Conservation (phyloP, 2,797 vertebrate species). For the Rhynchonycteris naso region DNA sequence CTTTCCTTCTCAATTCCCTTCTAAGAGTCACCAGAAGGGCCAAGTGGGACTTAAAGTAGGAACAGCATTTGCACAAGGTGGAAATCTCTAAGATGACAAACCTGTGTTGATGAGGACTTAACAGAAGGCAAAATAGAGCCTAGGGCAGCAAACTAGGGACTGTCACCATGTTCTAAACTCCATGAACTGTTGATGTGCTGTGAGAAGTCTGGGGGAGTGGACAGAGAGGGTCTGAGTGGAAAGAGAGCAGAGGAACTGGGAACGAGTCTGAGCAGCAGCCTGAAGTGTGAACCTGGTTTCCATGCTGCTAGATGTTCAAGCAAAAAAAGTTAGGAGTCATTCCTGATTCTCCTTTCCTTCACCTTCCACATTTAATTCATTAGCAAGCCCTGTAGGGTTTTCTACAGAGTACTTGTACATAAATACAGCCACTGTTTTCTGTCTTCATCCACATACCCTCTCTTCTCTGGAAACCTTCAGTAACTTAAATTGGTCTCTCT, state of each 20-base stretch:
- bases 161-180: background rate
- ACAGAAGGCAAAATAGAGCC: background rate
- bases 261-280: background rate
- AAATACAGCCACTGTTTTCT: background rate
- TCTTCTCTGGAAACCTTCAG: background rate
- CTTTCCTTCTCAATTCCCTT: background rate
- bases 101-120: background rate
- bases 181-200: too few species aligned
- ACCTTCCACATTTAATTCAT: background rate
- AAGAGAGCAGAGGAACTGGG: background rate
- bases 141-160: background rate
- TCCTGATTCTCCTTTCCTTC: background rate
- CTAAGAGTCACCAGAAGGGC: background rate
- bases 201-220: background rate
- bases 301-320: background rate
- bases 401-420: background rate
- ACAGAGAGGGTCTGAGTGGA: background rate
- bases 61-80: background rate
- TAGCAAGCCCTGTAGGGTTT: background rate
- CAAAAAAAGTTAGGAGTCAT: background rate
- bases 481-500: background rate
- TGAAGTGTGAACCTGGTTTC: background rate
- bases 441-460: background rate
- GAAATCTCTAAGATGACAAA: background rate
- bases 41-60: background rate